Percentiles rank a stretch among this genome's conserved stretches.
phyloP scores from a whole-genome alignment of 2,888 invertebrate species.

The Dicycla oo region DNA sequence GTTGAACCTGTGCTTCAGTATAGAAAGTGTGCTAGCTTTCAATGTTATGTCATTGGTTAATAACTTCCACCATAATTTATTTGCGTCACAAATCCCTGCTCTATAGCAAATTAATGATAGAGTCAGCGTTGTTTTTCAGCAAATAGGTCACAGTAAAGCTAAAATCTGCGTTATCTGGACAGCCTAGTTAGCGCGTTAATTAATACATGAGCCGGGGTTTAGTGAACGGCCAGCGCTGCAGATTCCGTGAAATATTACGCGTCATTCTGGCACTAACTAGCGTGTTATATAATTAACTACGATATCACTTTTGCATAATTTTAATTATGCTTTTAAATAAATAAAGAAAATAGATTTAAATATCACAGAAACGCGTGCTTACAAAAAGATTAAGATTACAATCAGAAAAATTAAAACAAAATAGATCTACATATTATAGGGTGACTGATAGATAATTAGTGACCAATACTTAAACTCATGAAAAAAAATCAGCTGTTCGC shows the following conservation, averaged over 20 bases:
- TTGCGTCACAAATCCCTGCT: neutral
- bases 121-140: slow-evolving; percentile 9
- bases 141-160: slow-evolving; percentile 31
- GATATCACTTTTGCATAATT: neutral
- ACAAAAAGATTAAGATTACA: no score
- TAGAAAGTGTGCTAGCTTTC: no score
- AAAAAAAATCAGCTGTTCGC: no score
- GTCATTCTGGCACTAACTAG: slow-evolving; percentile 8
- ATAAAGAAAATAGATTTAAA: no score
- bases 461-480: no score
- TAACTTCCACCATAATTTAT: neutral
- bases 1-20: no score
- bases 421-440: no score
- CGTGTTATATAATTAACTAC: slow-evolving; percentile 12
- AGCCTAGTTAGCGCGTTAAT: slow-evolving; percentile 39
- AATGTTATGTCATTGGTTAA: neutral
- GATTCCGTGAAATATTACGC: slow-evolving; percentile 23
- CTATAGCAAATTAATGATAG: neutral
- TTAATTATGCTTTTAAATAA: no score
- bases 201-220: slow-evolving; percentile 34
- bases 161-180: slow-evolving; percentile 24
- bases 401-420: no score
- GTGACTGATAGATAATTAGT: no score
- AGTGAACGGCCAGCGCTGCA: slow-evolving; percentile 26
- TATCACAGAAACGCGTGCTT: no score